Base-by-base conservation (phyloP, 2,888 invertebrate genomes). In the Drosophila mimica region DNA sequence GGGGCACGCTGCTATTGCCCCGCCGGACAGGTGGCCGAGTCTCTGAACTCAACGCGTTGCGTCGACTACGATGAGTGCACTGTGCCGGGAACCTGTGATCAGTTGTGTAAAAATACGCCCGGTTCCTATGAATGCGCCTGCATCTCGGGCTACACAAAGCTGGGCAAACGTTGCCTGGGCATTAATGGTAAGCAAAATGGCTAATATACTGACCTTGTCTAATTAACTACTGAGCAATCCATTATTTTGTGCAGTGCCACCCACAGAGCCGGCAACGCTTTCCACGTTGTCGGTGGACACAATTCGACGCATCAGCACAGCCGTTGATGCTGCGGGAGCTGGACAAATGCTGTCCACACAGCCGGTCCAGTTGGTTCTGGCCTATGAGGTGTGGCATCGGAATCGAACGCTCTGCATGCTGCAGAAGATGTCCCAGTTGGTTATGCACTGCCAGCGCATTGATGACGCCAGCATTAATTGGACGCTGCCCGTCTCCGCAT, bases 41-140 rank as follows among this genome's bases (percentile, higher is more conserved):
- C 82, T 25, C 43, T 38, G 11, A 92, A 91, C 68, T 87, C 88
- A n/a, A 95, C 94, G 30, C 93, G 93, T 59, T 97, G 97, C 90
- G 94, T 95, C 60, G 97, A 97, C 93, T 95, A 95, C 76, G 95
- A 97, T 93, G 97, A 97, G 93, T 98, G 98, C 93, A 92, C 93
- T 79, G 93, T 95, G 79, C 95, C 96, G 76, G 96, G 95, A 51
- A 93, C 95, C 58, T 97, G 97, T 93, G 95, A 96, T 91, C 97
- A 97, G 93, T 91, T 94, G 46, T 97, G 97, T 93, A 94, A 84
- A 85, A 96, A 97, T 93, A 94, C 95, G 20, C 92, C 93, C 33
- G 95, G 96, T 73, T 95, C 95, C 40, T 97, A 94, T 93, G 91
- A 93, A 52, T 98, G 98, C 93, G 93, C 94, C 15, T 98, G 98